These are phyloP conservation scores for Zelostemma sp. DNA, from an alignment of 1,140 invertebrate species.

Conservation along the genomic window DNA sequence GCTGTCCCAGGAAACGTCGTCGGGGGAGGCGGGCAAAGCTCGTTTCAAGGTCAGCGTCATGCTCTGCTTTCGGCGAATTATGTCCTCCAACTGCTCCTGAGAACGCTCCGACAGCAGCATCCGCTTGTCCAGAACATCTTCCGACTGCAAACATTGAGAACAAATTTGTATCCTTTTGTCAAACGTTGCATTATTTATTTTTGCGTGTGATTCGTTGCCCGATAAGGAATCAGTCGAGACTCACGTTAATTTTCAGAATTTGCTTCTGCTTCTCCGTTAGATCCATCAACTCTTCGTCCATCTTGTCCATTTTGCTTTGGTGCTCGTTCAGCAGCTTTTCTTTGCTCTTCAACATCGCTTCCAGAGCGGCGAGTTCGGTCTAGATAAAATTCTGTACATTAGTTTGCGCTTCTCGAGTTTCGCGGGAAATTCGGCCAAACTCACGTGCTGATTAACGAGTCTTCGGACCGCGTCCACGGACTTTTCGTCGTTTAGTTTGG, in stretches of 20 bases:
- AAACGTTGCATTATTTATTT: conserved; percentile 15
- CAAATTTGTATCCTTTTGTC: no score
- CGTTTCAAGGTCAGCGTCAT: conserved; percentile 64
- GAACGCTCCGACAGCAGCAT: conserved; percentile 66
- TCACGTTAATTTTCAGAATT: conserved; percentile 61
- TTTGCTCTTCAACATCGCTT: conserved; percentile 74
- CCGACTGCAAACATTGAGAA: conserved; percentile 38
- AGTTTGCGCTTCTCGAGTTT: background rate
- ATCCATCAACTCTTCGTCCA: conserved; percentile 75
- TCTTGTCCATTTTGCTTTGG: conserved; percentile 73
- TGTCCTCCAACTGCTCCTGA: conserved; percentile 69
- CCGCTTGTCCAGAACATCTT: conserved; percentile 64
- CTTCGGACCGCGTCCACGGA: conserved; percentile 72
- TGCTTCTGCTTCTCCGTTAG: conserved; percentile 68
- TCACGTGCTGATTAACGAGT: conserved; percentile 76
- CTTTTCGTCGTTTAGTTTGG: conserved; percentile 69
- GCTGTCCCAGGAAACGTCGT: conserved; percentile 45
- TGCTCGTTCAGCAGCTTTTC: conserved; percentile 74
- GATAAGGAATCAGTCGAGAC: no score
- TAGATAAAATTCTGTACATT: conserved; percentile 31
- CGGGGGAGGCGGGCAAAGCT: conserved; percentile 57
- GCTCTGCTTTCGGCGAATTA: conserved; percentile 65
- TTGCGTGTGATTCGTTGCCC: no score
- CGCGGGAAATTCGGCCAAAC: conserved; percentile 37
- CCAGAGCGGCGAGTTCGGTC: conserved; percentile 75